Percentiles rank a stretch among this genome's conserved stretches.
These are phyloP conservation scores for Hedychridium roseum DNA, from an alignment of 2,888 invertebrate species.

Conservation along the genomic window DNA sequence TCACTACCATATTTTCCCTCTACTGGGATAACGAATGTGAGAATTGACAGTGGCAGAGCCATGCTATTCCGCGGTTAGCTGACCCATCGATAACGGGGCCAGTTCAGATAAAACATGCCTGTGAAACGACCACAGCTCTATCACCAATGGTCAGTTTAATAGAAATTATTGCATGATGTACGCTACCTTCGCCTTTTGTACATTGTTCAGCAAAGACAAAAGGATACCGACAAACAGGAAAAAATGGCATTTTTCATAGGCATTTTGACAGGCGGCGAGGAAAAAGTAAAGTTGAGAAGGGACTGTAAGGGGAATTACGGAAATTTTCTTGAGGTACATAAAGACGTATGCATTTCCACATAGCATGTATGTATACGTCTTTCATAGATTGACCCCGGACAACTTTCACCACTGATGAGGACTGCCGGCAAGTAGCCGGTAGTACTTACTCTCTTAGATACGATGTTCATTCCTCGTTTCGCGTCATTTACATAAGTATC, in stretches of 20 bases:
- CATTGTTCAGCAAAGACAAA: too few species aligned
- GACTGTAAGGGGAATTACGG: too few species aligned
- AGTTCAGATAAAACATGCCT: too few species aligned
- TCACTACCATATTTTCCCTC: conserved; percentile 42
- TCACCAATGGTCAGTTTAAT: too few species aligned
- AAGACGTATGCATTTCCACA: neutral
- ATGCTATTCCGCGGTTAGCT: conserved; percentile 36
- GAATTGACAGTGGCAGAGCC: conserved; percentile 31
- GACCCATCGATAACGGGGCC: conserved; percentile 31
- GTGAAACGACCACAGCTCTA: too few species aligned
- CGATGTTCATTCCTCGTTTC: conserved; percentile 43
- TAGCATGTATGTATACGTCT: conserved; percentile 12
- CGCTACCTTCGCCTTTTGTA: too few species aligned
- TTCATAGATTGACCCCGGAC: conserved; percentile 52
- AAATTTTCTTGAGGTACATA: too few species aligned
- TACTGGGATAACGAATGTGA: conserved; percentile 36
- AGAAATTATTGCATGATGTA: too few species aligned
- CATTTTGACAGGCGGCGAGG: too few species aligned
- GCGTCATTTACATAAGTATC: conserved; percentile 55
- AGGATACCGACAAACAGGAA: too few species aligned
- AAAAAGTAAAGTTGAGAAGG: too few species aligned
- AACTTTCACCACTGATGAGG: conserved; percentile 53
- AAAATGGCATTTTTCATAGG: too few species aligned
- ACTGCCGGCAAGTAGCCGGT: conserved; percentile 31
- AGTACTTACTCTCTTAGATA: conserved; percentile 20